These are phyloP conservation scores for Craniophora ligustri DNA, from an alignment of 2,888 invertebrate genomes.

Conservation along the genomic window DNA sequence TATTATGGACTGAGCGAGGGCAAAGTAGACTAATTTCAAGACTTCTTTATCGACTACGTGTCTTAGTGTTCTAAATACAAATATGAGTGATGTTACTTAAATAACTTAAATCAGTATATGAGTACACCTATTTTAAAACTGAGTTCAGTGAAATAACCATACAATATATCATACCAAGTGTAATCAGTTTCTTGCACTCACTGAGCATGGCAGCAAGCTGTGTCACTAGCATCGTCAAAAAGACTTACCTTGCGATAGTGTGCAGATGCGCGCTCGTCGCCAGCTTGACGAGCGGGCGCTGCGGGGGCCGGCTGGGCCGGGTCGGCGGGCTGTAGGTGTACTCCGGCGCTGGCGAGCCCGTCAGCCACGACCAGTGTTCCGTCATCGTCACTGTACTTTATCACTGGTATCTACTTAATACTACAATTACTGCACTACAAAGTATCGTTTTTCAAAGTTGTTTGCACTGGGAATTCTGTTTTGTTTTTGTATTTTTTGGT, in stretches of 20 bases:
- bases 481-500: not conserved
- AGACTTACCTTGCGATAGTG: slow-evolving; percentile 79
- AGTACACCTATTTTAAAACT: too few species aligned
- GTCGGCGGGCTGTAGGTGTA: slow-evolving; percentile 85
- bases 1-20: too few species aligned
- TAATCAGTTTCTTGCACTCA: not conserved
- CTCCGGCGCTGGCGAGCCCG: slow-evolving; percentile 75
- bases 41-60: too few species aligned
- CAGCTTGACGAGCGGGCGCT: slow-evolving; percentile 82
- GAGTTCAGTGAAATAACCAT: too few species aligned
- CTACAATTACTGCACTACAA: not conserved
- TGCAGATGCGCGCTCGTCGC: slow-evolving; percentile 83
- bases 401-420: slow-evolving; percentile 23
- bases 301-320: slow-evolving; percentile 79
- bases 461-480: not conserved
- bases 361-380: slow-evolving; percentile 85
- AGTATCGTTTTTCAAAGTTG: not conserved
- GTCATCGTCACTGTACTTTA: slow-evolving; percentile 63
- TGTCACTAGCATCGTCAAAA: not conserved
- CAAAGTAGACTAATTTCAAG: too few species aligned
- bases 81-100: too few species aligned
- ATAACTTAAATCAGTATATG: too few species aligned
- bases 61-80: too few species aligned
- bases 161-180: too few species aligned
- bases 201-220: slow-evolving; percentile 7